Base-by-base conservation (phyloP, 1,140 invertebrate genomes). In the Heliconius eleuchia region DNA sequence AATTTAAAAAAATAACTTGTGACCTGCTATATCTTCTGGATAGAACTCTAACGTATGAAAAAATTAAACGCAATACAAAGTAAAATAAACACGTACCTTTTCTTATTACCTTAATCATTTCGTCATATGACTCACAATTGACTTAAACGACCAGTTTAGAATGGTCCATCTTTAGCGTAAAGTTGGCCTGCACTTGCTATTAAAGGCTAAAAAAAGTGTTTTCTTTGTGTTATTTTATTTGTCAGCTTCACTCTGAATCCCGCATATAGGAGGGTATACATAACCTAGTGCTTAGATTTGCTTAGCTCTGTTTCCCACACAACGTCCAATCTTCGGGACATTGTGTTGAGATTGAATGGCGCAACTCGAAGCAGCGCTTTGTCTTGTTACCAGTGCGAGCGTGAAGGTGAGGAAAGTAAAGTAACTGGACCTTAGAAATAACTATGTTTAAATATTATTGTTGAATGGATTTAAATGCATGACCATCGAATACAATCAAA, bases 81-180 rank as follows among this genome's bases (percentile, higher is more conserved):
- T 66, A 66, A 66, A 66, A n/a, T 66, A 66, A 66, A 66, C 13
- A 66, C 11, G 23, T 66, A 27, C 23, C 23, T 66, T 27, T n/a
- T 27, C 60, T 66, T 66, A 66, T 27, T 66, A n/a, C 23, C 60
- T 30, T 66, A 66, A 66, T 66, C 60, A 66, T 66, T 66, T 66
- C 60, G 4, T 66, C 60, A 66, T 66, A 66, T 66, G 60, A 66
- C n/a, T 66, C 60, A 66, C 23, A 66, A 27, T 66, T 27, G 60
- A 66, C 60, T 13, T 66, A 66, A 66, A 23, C 60, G 60, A 66
- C 60, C 60, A 66, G 11, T 66, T 66, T 66, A 66, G 9, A 27
- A 30, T 27, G 60, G 11, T 16, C 60, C 23, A 30, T 66, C 23
- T 66, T 30, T 66, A 66, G 60, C 30, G 30, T 66, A 46, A 46